Percentiles rank a stretch among this genome's conserved stretches.
phyloP scores from a whole-genome alignment of 2,888 invertebrate species.

The Caenorhabditis parvicauda region DNA sequence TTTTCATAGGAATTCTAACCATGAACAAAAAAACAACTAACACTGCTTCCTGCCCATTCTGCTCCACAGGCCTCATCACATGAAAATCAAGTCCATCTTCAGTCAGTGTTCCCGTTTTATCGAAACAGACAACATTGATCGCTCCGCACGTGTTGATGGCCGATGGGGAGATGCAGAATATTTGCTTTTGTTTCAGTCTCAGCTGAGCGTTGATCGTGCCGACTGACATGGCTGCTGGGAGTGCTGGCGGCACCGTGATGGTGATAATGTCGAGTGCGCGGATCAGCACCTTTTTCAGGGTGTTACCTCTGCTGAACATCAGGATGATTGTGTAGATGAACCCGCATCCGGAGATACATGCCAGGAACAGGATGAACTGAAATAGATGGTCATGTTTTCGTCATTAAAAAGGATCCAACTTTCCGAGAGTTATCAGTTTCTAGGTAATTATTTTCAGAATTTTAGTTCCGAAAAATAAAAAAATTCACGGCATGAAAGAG shows the following conservation, averaged over 20 bases:
- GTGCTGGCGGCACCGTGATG: conserved; percentile 86
- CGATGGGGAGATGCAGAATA: conserved; percentile 67
- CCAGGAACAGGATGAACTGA: conserved; percentile 36
- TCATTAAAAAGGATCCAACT: neutral
- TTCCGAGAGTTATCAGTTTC: no score
- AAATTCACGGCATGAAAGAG: no score
- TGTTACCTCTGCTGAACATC: conserved; percentile 70
- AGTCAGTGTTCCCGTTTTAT: conserved; percentile 65
- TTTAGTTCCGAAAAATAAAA: no score
- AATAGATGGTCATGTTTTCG: neutral
- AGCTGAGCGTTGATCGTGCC: conserved; percentile 66
- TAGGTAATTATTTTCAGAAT: neutral
- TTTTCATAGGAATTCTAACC: no score
- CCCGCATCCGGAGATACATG: conserved; percentile 35
- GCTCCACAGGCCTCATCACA: conserved; percentile 26
- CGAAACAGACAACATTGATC: conserved; percentile 67
- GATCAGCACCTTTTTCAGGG: conserved; percentile 69
- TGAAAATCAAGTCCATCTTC: conserved; percentile 63
- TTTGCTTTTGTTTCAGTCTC: conserved; percentile 65
- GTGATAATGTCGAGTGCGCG: conserved; percentile 86
- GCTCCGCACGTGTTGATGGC: conserved; percentile 67
- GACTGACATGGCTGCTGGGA: conserved; percentile 73
- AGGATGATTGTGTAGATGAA: conserved; percentile 77
- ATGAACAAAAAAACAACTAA: conserved; percentile 11
- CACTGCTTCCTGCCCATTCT: neutral